phyloP scores from a whole-genome alignment of 1,140 invertebrate genomes.

The Popillia japonica region DNA sequence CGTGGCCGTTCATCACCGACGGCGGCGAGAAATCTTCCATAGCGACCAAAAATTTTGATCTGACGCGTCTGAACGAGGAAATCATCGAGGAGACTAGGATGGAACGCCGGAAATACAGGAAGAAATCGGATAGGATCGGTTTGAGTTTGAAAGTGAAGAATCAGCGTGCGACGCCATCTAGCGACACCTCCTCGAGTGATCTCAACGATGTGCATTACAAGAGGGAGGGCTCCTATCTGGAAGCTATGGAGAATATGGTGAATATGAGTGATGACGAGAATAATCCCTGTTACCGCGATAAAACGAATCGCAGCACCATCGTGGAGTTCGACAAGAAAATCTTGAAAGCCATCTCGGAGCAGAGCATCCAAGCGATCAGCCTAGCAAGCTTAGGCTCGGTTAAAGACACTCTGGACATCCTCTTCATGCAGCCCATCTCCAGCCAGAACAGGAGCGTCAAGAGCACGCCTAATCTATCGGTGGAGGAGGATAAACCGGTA shows the following conservation, averaged over 20 bases:
- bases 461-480: conserved; percentile 70
- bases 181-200: background rate
- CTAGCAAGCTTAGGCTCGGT: conserved; percentile 54
- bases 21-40: conserved; percentile 52
- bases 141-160: conserved; percentile 13
- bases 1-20: conserved; percentile 44
- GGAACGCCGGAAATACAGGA: conserved; percentile 8
- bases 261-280: conserved; percentile 57
- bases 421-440: conserved; percentile 52
- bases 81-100: background rate
- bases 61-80: conserved; percentile 59
- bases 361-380: conserved; percentile 54
- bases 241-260: conserved; percentile 57
- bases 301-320: conserved; percentile 51
- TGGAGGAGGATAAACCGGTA: conserved; percentile 60
- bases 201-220: conserved; percentile 45
- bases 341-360: conserved; percentile 58
- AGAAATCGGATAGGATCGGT: conserved; percentile 23
- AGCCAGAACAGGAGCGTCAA: conserved; percentile 62
- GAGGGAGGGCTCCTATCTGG: conserved; percentile 57
- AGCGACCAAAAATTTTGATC: conserved; percentile 62
- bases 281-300: conserved; percentile 47
- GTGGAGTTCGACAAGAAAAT: conserved; percentile 55
- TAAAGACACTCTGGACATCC: background rate
- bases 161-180: background rate